A percentile compares a stretch with the other conserved stretches of the same genome.
Conservation (phyloP, 1,140 invertebrate genomes). For the Asbolus verrucosus region DNA sequence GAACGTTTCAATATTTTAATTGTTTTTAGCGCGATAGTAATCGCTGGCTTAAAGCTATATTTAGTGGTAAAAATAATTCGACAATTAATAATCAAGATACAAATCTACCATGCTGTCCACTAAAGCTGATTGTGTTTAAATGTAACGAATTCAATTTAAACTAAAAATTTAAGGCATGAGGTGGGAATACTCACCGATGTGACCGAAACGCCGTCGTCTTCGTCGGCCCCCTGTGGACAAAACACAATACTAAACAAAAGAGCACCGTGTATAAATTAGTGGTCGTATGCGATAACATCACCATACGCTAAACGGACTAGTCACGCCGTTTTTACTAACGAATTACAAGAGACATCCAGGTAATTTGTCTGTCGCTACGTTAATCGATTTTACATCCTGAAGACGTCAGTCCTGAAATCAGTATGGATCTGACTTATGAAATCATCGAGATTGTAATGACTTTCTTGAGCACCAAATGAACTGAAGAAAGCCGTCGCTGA, state of each 20-base stretch:
- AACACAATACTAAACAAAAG: slow-evolving; percentile 65
- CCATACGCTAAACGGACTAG: slow-evolving; percentile 57
- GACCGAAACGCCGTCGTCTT: slow-evolving; percentile 79
- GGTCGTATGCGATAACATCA: slow-evolving; percentile 59
- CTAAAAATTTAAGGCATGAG: slow-evolving; percentile 25
- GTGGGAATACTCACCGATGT: slow-evolving; percentile 70
- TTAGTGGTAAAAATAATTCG: slow-evolving; percentile 52
- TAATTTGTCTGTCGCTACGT: slow-evolving; percentile 58
- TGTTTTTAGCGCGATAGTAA: slow-evolving; percentile 45
- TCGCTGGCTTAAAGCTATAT: slow-evolving; percentile 48
- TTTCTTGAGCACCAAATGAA: too few relatives aligned
- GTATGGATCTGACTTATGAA: too few relatives aligned
- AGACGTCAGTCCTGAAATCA: too few relatives aligned
- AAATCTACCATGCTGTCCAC: slow-evolving; percentile 36
- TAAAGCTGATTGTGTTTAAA: slow-evolving; percentile 30
- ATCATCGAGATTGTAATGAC: too few relatives aligned
- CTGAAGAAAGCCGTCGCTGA: too few relatives aligned
- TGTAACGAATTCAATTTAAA: slow-evolving; percentile 51
- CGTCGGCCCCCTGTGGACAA: slow-evolving; percentile 74
- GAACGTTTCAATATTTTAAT: slow-evolving; percentile 54
- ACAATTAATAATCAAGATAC: slow-evolving; percentile 53
- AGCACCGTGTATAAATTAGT: slow-evolving; percentile 63
- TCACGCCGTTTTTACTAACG: slow-evolving; percentile 63
- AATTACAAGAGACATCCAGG: slow-evolving; percentile 61
- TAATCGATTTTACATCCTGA: slow-evolving; percentile 52